Conservation (phyloP, 2,888 invertebrate genomes). For the Rhimphoctona megacephalus region DNA sequence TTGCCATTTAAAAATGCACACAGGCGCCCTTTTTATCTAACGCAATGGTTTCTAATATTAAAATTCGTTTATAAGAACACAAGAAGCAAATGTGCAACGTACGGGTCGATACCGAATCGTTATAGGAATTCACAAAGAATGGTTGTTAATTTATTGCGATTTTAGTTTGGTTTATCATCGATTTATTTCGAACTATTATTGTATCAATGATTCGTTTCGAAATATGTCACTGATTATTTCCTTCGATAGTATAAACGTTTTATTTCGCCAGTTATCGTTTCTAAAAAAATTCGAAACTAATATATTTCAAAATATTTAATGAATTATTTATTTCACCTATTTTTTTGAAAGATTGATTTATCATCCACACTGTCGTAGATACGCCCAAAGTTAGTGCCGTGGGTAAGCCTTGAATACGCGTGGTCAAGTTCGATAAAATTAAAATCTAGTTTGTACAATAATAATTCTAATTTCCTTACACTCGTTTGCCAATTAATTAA, state of each 20-base stretch:
- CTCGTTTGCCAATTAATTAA: constrained; percentile 41
- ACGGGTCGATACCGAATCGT: constrained; percentile 14
- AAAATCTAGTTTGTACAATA: constrained; percentile 31
- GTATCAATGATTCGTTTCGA: constrained; percentile 4
- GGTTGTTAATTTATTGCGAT: neutral
- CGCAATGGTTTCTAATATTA: neutral
- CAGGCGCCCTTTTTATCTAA: neutral
- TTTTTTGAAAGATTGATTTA: neutral
- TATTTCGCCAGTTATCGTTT: neutral
- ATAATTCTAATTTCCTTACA: constrained; percentile 33
- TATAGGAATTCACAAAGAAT: neutral
- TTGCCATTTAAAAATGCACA: constrained; percentile 11
- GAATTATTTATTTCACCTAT: neutral
- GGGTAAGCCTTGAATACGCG: constrained; percentile 14
- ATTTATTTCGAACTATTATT: constrained; percentile 24
- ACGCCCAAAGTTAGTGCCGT: constrained; percentile 23
- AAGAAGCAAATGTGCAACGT: constrained; percentile 36
- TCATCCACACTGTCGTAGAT: constrained; percentile 3
- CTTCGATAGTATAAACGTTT: neutral
- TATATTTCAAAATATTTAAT: neutral
- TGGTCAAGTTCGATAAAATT: constrained; percentile 64
- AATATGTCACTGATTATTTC: constrained; percentile 5
- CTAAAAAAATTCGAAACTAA: neutral
- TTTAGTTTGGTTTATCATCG: neutral
- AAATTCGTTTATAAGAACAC: constrained; percentile 9